Base-by-base conservation (phyloP, 2,113 vertebrate species). In the Pterocles gutturalis region DNA sequence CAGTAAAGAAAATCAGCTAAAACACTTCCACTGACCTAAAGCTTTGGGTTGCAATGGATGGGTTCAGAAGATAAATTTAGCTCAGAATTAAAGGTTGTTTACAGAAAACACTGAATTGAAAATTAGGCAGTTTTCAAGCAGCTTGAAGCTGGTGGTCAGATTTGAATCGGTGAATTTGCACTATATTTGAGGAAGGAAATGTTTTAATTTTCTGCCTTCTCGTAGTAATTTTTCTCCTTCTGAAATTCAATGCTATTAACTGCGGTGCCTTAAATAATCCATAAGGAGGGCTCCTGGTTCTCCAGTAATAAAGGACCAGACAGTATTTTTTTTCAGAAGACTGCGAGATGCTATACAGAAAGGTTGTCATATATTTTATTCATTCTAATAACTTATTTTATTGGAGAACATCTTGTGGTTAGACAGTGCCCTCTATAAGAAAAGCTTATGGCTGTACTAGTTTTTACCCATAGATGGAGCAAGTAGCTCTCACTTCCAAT, bases 381-480 rank as follows among this genome's bases (percentile, higher is more conserved):
- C 6, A 20, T 45, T 45, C 11, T n/a, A 60, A 48, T 38, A 45
- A 60, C 82, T 72, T 49, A 8, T 92, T 77, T 87, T 41, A 34
- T 54, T 46, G 62, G n/a, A 46, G 53, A 85, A 45, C 22, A 55
- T 28, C 45, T 26, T 21, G 4, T 82, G 72, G 26, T 82, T 61
- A 49, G 65, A 49, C 7, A 18, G 26, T 41, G 33, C 17, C 13
- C 18, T 57, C 43, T 38, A 3, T 34, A 54, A 61, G 34, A 58
- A 73, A 85, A 80, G 11, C 48, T 51, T 55, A 5, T 65, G 65
- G 8, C 90, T 83, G 16, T 97, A 72, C 94, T 71, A 6, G 13
- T 58, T 94, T 92, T 62, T 87, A 66, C 97, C 97, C 82, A 58
- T 97, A 97, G 97, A 75, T 97, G 97, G 97, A 94, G 97, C 96